A percentile compares a stretch with the other conserved stretches of the same genome.
Evolutionary conservation across 2,113 vertebrate species (phyloP).

Genomic region (Bos indicus): DNA sequence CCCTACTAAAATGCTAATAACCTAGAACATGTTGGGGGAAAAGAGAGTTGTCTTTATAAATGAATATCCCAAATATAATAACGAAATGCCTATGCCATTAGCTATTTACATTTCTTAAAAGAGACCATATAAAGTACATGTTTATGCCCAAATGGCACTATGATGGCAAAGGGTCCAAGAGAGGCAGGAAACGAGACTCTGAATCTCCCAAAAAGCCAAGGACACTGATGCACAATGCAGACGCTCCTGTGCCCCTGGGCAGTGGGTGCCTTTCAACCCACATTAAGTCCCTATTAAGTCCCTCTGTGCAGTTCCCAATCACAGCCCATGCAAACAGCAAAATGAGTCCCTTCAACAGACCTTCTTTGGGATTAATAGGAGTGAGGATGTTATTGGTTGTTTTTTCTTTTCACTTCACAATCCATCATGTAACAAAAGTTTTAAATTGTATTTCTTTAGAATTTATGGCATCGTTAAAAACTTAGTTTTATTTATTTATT

Average conservation of each 20-base stretch:
- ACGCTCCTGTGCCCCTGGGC: slow-evolving; percentile 47
- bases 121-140: background rate
- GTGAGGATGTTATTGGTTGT: background rate
- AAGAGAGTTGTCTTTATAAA: background rate
- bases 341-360: slow-evolving; percentile 78
- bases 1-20: background rate
- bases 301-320: slow-evolving; percentile 76
- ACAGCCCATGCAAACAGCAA: slow-evolving; percentile 77
- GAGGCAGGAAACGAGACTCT: slow-evolving; percentile 79
- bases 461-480: background rate
- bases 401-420: background rate
- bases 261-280: slow-evolving; percentile 77
- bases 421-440: background rate
- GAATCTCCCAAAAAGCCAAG: slow-evolving; percentile 81
- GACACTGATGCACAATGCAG: slow-evolving; percentile 79
- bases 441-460: background rate
- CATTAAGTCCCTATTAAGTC: slow-evolving; percentile 77
- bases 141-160: background rate
- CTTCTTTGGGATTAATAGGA: slow-evolving; percentile 73
- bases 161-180: slow-evolving; percentile 76
- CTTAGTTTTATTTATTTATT: background rate
- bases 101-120: background rate
- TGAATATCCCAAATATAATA: background rate
- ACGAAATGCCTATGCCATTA: background rate
- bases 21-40: background rate